Evolutionary conservation across 2,113 vertebrate genomes (phyloP), one percentile per base, ranked within the genome.

Genomic region (Phoenicopterus ruber): DNA sequence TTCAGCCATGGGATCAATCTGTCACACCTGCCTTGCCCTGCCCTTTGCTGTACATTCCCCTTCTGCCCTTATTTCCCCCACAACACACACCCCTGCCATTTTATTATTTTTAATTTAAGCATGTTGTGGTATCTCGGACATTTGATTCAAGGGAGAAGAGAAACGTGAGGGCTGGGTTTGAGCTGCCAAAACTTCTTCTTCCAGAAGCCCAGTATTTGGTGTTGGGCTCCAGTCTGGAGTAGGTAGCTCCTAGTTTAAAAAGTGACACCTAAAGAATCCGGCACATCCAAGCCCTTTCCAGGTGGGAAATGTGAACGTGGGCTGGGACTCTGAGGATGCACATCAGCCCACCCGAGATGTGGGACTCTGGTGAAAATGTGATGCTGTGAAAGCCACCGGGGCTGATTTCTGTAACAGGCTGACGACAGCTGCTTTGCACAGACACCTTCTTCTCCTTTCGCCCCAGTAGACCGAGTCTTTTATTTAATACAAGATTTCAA

Each of bases 41-140:
- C 88, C 92, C 95, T 67, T 86, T 92, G 87, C 95, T 97, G 97
- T 89, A 81, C 95, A 81, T 96, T 97, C 94, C 93, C 96, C 86
- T 81, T 22, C 85, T 83, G 77, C 70, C 80, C 91, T 26, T 15
- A 0, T 17, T 44, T 21, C 42, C 63, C 74, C 63, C 78, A 8
- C 19, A 49, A 36, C 52, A 34, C 85, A 62, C 22, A 4, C 65
- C 66, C 44, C 55, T 11, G 66, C 83, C 59, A 47, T 94, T 83
- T 95, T 85, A 29, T 29, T 96, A 11, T 77, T 95, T 97, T 93
- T 82, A 93, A 95, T 59, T 83, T 82, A 93, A 96, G 97, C 97
- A 90, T 95, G 93, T 79, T 55, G 79, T 91, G 88, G 49, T 94
- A 63, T 89, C 86, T 86, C 12, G 6, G 46, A 93, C 71, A 10